Evolutionary conservation across 2,888 invertebrate species (phyloP).

Genomic region (Conops quadrifasciatus): DNA sequence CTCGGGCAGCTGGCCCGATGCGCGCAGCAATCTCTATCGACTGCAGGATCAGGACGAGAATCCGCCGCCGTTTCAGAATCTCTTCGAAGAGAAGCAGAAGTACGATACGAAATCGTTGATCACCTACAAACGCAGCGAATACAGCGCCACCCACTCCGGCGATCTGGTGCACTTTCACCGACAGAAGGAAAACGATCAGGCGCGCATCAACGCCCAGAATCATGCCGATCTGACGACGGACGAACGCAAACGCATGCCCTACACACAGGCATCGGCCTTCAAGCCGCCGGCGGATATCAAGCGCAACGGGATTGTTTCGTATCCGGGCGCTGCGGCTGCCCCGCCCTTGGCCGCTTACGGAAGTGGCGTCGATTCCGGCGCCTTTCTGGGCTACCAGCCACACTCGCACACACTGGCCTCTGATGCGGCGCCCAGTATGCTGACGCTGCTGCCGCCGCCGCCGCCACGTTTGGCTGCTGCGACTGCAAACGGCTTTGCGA

Average conservation of each 20-base stretch:
- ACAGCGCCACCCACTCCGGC: constrained; percentile 36
- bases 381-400: constrained; percentile 53
- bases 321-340: constrained; percentile 38
- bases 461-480: constrained; percentile 32
- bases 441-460: constrained; percentile 35
- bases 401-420: constrained; percentile 37
- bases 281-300: constrained; percentile 77
- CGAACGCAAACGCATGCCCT: constrained; percentile 62
- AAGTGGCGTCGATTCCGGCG: constrained; percentile 39
- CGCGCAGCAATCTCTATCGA: constrained; percentile 72
- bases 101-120: constrained; percentile 51
- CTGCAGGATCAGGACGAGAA: constrained; percentile 78
- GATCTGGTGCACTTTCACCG: constrained; percentile 68
- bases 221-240: constrained; percentile 40
- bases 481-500: constrained; percentile 28
- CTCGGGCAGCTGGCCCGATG: constrained; percentile 86
- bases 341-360: constrained; percentile 38
- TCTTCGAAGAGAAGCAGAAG: constrained; percentile 82
- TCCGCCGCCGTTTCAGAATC: constrained; percentile 81
- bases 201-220: constrained; percentile 59
- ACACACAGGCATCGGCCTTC: constrained; percentile 81
- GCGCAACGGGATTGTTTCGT: constrained; percentile 64
- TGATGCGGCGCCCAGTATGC: constrained; percentile 24
- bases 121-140: constrained; percentile 26
- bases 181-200: constrained; percentile 65